phyloP scores from a whole-genome alignment of 2,113 vertebrate genomes.

The Nesoenas mayeri region DNA sequence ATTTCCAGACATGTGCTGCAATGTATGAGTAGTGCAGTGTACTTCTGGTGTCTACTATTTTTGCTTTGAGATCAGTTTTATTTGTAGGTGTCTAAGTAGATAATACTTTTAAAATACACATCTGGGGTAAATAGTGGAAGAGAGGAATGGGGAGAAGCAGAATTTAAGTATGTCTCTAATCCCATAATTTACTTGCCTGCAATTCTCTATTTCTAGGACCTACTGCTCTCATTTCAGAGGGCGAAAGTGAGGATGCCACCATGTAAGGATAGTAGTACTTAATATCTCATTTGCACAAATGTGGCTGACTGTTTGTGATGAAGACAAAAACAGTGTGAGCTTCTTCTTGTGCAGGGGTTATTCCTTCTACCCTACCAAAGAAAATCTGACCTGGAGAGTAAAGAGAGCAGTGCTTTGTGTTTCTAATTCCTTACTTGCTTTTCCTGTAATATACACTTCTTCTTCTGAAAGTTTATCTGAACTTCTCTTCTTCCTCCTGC shows the following conservation, averaged over 20 bases:
- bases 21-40: neutral
- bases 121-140: neutral
- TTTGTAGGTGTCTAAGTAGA: neutral
- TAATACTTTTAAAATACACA: neutral
- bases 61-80: neutral
- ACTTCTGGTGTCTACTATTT: neutral
- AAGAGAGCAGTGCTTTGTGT: neutral
- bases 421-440: neutral
- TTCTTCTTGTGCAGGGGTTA: neutral
- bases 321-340: neutral
- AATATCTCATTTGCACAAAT: neutral
- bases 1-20: neutral
- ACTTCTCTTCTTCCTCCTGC: neutral
- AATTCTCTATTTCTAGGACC: neutral
- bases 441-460: neutral
- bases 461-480: neutral
- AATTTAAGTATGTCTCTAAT: neutral
- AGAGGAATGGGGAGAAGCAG: neutral
- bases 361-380: neutral
- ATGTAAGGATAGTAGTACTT: neutral
- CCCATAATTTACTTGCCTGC: neutral
- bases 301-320: neutral
- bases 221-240: neutral
- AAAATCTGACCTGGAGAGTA: neutral
- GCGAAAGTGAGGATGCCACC: fast-evolving